Percentiles rank a stretch among this genome's conserved stretches.
Conservation (phyloP, 2,888 invertebrate species). For the Ligdia adustata region DNA sequence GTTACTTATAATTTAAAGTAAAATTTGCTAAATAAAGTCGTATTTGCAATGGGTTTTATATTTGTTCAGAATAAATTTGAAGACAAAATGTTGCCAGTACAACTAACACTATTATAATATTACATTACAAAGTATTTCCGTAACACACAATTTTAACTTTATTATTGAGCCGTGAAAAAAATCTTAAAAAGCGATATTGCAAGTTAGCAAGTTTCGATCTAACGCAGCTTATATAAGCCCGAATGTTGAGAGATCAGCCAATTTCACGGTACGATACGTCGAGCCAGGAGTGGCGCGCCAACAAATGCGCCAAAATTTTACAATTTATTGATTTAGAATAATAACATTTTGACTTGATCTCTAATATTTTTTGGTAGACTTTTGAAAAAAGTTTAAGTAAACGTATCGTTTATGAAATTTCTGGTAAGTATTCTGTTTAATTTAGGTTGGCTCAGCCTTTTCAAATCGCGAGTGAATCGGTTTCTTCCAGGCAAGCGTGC, state of each 20-base stretch:
- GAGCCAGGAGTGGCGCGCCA: background rate
- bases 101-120: too few species aligned
- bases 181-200: background rate
- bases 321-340: background rate
- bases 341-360: too few species aligned
- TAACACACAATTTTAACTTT: slow-evolving; percentile 2
- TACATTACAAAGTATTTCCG: too few species aligned
- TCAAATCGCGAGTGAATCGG: too few species aligned
- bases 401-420: background rate
- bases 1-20: too few species aligned
- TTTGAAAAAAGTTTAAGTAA: background rate
- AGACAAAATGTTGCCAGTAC: too few species aligned
- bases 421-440: too few species aligned
- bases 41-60: too few species aligned
- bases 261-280: slow-evolving; percentile 11
- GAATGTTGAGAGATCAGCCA: slow-evolving; percentile 20
- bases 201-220: slow-evolving; percentile 3
- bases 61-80: too few species aligned
- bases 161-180: background rate
- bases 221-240: background rate
- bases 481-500: too few species aligned
- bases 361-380: background rate
- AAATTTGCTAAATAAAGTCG: too few species aligned
- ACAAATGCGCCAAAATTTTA: background rate
- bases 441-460: too few species aligned